Evolutionary conservation across 2,797 vertebrate genomes (phyloP).

Genomic region (Menidia menidia): DNA sequence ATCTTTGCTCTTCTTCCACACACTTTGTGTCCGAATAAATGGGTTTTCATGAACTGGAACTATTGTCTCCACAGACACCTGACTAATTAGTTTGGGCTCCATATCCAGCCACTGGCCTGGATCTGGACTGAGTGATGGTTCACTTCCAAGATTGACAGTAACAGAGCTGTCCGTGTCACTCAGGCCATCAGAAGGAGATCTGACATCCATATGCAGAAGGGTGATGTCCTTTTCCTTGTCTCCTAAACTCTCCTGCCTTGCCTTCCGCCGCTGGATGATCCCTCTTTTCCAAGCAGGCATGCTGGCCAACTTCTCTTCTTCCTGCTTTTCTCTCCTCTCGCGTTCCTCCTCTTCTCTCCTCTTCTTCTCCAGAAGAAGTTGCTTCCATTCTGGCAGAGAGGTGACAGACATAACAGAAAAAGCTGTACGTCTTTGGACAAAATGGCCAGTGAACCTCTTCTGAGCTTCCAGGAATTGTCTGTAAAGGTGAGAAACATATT

Average conservation of each 20-base stretch:
- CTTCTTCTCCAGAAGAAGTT: constrained; percentile 89
- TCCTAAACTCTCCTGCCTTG: constrained; percentile 80
- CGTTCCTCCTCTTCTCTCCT: constrained; percentile 88
- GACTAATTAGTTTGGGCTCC: constrained; percentile 55
- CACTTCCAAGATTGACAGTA: constrained; percentile 54
- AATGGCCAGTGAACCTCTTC: constrained; percentile 17
- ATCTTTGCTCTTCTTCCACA: constrained; percentile 63
- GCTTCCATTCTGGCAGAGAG: constrained; percentile 90
- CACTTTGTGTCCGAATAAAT: constrained; percentile 83
- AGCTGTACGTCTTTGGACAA: constrained; percentile 25
- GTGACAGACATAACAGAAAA: constrained; percentile 80
- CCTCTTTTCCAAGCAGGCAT: constrained; percentile 93
- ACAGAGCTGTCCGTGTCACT: constrained; percentile 67
- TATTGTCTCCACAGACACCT: constrained; percentile 86
- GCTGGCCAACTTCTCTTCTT: constrained; percentile 87
- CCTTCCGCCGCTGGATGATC: constrained; percentile 88
- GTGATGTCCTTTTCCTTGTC: constrained; percentile 65
- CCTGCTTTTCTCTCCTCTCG: constrained; percentile 85
- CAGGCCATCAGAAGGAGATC: constrained; percentile 51
- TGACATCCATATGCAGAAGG: constrained; percentile 60
- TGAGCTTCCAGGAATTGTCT: constrained; percentile 42
- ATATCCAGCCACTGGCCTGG: constrained; percentile 58
- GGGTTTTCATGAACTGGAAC: constrained; percentile 86
- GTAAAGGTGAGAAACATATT: constrained; percentile 15
- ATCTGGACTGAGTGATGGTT: constrained; percentile 62